phyloP scores from a whole-genome alignment of 2,113 vertebrate species.

The Phylloscopus whistleri region DNA sequence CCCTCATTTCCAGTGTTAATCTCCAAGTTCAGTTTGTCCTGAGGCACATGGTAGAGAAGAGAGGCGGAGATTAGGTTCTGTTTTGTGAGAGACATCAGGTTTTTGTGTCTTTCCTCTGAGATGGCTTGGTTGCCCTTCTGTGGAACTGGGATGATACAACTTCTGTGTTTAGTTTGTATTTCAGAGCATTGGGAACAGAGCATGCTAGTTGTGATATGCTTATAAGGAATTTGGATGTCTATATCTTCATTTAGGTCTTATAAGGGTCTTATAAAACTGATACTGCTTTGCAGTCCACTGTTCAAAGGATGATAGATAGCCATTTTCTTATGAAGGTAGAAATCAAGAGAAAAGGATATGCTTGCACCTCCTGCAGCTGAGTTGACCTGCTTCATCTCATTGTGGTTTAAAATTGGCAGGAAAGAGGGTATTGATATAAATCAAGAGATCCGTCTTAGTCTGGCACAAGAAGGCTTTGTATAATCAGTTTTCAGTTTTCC shows the following conservation, averaged over 20 bases:
- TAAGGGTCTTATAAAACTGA: background rate
- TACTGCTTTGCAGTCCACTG: background rate
- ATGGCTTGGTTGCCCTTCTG: accelerated
- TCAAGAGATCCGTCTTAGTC: background rate
- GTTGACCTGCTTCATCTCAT: background rate
- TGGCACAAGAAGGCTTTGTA: background rate
- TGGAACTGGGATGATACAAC: background rate
- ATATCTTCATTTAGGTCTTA: background rate
- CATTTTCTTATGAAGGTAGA: background rate
- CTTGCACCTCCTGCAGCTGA: background rate
- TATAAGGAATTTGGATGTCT: background rate
- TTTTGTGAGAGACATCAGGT: background rate
- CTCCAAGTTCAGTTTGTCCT: background rate
- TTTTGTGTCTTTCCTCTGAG: background rate
- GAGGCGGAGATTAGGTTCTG: background rate
- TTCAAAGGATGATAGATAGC: background rate
- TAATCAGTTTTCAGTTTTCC: background rate
- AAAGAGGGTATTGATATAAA: background rate
- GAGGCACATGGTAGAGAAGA: background rate
- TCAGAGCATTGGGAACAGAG: background rate
- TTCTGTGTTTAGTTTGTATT: background rate
- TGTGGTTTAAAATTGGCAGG: background rate
- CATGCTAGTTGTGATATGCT: background rate
- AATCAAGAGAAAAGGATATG: background rate
- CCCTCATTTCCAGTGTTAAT: background rate